phyloP scores from a whole-genome alignment of 2,797 vertebrate species.

The Telmatherina bonti region DNA sequence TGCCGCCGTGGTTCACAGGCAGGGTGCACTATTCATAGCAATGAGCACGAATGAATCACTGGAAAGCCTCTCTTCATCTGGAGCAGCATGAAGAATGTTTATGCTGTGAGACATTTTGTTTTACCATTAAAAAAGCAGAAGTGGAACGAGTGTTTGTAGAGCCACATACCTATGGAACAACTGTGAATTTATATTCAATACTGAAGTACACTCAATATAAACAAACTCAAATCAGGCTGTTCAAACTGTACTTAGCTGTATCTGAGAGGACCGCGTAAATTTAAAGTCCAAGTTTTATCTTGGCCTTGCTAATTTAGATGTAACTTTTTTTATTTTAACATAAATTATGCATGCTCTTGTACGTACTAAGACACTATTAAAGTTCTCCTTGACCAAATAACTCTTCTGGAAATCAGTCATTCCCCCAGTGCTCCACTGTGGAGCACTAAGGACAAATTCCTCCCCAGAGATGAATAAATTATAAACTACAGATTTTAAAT shows the following conservation, averaged over 20 bases:
- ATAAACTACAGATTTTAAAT: conserved; percentile 26
- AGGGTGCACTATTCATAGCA: conserved; percentile 68
- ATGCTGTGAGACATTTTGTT: conserved; percentile 54
- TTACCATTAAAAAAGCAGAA: conserved; percentile 49
- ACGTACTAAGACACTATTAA: neutral
- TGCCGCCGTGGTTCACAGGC: conserved; percentile 44
- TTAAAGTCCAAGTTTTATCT: conserved; percentile 8
- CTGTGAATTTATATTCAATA: conserved; percentile 43
- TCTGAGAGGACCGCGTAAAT: conserved; percentile 14
- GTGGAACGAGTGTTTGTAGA: conserved; percentile 41
- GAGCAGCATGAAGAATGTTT: conserved; percentile 45
- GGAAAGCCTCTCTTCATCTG: conserved; percentile 60
- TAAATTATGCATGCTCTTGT: neutral
- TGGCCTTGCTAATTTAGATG: neutral
- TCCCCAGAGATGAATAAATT: conserved; percentile 51
- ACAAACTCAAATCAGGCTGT: conserved; percentile 16
- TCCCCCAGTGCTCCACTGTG: conserved; percentile 35
- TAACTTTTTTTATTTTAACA: neutral
- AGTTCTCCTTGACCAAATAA: conserved; percentile 41
- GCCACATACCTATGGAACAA: conserved; percentile 26
- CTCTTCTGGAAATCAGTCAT: conserved; percentile 24
- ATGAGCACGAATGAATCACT: conserved; percentile 44
- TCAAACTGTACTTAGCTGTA: conserved; percentile 25
- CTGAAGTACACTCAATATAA: conserved; percentile 17
- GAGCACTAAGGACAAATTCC: conserved; percentile 37